These are phyloP conservation scores for Myopa testacea DNA, from an alignment of 2,888 invertebrate genomes.

Conservation along the genomic window DNA sequence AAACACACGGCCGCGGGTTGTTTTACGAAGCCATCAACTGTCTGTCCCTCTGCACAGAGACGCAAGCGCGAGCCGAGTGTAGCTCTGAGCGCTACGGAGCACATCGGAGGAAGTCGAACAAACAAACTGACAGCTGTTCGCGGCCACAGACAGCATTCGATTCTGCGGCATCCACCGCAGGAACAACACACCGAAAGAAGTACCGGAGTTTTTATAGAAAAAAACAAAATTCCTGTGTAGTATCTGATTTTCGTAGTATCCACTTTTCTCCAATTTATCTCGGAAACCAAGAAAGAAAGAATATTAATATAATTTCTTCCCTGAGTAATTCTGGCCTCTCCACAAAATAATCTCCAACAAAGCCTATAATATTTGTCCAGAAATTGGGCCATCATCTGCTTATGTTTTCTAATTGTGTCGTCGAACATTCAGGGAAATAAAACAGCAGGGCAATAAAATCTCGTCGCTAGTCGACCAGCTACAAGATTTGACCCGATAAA, in stretches of 20 bases:
- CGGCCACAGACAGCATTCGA: constrained; percentile 19
- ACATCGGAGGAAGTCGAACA: constrained; percentile 19
- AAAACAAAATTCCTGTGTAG: too few species aligned
- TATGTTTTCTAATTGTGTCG: too few species aligned
- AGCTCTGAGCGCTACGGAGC: background rate
- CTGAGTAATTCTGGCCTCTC: too few species aligned
- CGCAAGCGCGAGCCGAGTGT: background rate
- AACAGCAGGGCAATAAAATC: background rate
- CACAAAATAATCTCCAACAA: too few species aligned
- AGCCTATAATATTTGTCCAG: too few species aligned
- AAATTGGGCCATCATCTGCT: too few species aligned
- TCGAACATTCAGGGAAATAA: too few species aligned
- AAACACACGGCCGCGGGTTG: constrained; percentile 26
- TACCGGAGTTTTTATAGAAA: too few species aligned
- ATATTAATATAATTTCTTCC: too few species aligned
- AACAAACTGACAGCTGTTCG: constrained; percentile 37
- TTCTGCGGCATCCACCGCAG: background rate
- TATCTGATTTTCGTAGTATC: too few species aligned
- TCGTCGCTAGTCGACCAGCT: background rate
- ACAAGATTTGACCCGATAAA: background rate
- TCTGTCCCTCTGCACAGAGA: constrained; percentile 4
- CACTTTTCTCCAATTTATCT: too few species aligned
- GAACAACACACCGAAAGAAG: background rate
- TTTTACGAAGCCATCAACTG: constrained; percentile 31
- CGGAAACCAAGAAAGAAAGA: too few species aligned